Conservation (phyloP, 2,888 invertebrate species). For the Meiosimyza decipiens region DNA sequence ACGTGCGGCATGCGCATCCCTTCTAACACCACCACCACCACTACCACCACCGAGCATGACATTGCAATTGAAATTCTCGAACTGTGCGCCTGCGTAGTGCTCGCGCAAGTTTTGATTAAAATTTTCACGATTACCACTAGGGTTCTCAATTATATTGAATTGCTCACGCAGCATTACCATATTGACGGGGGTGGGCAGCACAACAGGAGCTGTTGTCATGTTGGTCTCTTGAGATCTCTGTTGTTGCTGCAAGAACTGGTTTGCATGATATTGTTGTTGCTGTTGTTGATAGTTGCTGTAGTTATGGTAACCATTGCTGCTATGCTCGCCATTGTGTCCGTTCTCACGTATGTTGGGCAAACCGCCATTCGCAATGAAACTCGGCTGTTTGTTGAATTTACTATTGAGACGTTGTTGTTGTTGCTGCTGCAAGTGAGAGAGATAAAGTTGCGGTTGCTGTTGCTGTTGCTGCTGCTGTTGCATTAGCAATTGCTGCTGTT, state of each 20-base stretch:
- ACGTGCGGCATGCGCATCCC: conserved; percentile 44
- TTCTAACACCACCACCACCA: conserved; percentile 36
- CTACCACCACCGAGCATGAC: conserved; percentile 47
- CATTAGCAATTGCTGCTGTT: conserved; percentile 57
- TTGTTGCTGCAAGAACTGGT: conserved; percentile 43
- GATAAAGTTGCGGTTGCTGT: conserved; percentile 48
- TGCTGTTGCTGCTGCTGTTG: conserved; percentile 57
- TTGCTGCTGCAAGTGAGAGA: conserved; percentile 62
- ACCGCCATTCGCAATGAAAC: conserved; percentile 62
- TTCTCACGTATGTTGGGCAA: conserved; percentile 64
- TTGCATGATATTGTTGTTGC: conserved; percentile 35
- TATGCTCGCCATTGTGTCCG: conserved; percentile 51
- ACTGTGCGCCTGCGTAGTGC: conserved; percentile 50
- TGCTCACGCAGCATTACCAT: conserved; percentile 69
- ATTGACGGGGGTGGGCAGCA: conserved; percentile 67
- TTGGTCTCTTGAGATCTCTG: conserved; percentile 36
- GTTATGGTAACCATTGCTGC: conserved; percentile 41
- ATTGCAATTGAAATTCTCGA: conserved; percentile 56
- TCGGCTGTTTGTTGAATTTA: conserved; percentile 61
- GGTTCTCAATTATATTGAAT: conserved; percentile 67
- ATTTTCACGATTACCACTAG: conserved; percentile 60
- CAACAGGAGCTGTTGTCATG: conserved; percentile 15
- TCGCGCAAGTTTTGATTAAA: conserved; percentile 50
- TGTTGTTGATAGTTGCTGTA: conserved; percentile 49
- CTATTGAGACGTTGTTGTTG: conserved; percentile 62